Percentiles rank a stretch among this genome's conserved stretches.
These are phyloP conservation scores for Conomelus anceps DNA, from an alignment of 2,888 invertebrate species.

Conservation along the genomic window DNA sequence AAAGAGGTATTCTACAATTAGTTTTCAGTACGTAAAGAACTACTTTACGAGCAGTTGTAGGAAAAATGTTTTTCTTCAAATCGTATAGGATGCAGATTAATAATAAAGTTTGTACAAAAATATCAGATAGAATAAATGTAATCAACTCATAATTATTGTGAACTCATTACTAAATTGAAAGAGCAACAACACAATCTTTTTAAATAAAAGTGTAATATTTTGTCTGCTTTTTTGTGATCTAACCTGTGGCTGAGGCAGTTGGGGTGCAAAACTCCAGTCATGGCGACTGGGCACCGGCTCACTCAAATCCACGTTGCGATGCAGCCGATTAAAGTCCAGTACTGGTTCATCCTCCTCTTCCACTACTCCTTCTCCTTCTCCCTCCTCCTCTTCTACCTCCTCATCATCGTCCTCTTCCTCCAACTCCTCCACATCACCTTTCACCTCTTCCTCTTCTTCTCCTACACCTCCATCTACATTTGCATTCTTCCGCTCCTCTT, in stretches of 20 bases:
- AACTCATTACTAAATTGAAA: not conserved
- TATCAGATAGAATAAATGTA: not conserved
- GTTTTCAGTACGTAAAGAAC: too few relatives aligned
- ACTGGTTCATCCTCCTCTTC: slow-evolving; percentile 38
- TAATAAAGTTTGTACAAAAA: too few relatives aligned
- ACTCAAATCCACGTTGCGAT: slow-evolving; percentile 50
- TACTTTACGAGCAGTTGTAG: too few relatives aligned
- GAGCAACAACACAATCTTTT: not conserved
- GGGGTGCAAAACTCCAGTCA: slow-evolving; percentile 31
- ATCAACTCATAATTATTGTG: not conserved
- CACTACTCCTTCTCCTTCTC: not conserved
- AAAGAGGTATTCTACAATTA: too few relatives aligned
- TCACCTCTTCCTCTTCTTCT: not conserved
- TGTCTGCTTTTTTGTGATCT: not conserved
- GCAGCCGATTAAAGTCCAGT: slow-evolving; percentile 51
- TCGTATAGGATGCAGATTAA: too few relatives aligned
- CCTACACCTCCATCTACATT: not conserved
- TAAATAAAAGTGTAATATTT: not conserved
- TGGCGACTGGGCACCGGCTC: slow-evolving; percentile 44
- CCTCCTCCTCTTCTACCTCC: slow-evolving; percentile 40
- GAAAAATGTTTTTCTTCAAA: too few relatives aligned
- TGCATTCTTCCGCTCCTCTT: not conserved
- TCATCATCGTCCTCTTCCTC: not conserved
- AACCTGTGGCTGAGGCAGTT: slow-evolving; percentile 21
- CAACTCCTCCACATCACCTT: not conserved